A percentile compares a stretch with the other conserved stretches of the same genome.
Conservation (phyloP, 1,140 invertebrate genomes). For the Drosophila albomicans region DNA sequence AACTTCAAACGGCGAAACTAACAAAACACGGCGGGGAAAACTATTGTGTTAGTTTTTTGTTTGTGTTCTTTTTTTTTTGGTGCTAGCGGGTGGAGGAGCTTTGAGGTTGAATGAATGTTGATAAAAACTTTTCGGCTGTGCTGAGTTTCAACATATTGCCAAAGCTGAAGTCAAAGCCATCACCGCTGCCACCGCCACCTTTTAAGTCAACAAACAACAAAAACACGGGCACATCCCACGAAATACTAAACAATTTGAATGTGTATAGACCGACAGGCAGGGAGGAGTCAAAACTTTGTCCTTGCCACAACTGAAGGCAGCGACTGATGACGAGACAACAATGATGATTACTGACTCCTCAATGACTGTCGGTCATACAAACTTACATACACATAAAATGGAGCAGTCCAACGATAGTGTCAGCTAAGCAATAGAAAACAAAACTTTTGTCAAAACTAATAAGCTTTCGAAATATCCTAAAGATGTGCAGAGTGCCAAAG, state of each 20-base stretch:
- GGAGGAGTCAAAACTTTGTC: conserved; percentile 50
- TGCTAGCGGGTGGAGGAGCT: neutral
- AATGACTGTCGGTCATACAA: conserved; percentile 26
- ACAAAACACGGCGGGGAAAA: conserved; percentile 29
- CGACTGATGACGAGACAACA: conserved; percentile 38
- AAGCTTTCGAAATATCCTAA: conserved; percentile 50
- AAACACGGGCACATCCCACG: conserved; percentile 32
- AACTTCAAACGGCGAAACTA: conserved; percentile 5
- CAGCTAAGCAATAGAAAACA: conserved; percentile 11
- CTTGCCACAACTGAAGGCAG: conserved; percentile 28
- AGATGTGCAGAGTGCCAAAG: conserved; percentile 23
- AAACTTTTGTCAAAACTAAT: conserved; percentile 54
- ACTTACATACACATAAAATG: conserved; percentile 15
- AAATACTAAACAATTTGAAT: conserved; percentile 57
- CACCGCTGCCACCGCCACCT: conserved; percentile 11
- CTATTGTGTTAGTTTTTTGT: conserved; percentile 42
- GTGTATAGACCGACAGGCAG: conserved; percentile 19
- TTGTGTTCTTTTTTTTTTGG: neutral
- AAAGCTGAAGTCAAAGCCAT: conserved; percentile 30
- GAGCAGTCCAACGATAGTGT: conserved; percentile 24
- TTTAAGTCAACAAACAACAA: conserved; percentile 35
- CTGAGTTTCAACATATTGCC: conserved; percentile 40
- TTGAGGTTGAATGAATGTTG: conserved; percentile 43
- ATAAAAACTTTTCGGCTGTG: conserved; percentile 40
- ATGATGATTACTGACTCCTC: conserved; percentile 59